Evolutionary conservation across 2,888 invertebrate genomes (phyloP), one percentile per base, ranked within the genome.

Genomic region (Tenodera sinensis): DNA sequence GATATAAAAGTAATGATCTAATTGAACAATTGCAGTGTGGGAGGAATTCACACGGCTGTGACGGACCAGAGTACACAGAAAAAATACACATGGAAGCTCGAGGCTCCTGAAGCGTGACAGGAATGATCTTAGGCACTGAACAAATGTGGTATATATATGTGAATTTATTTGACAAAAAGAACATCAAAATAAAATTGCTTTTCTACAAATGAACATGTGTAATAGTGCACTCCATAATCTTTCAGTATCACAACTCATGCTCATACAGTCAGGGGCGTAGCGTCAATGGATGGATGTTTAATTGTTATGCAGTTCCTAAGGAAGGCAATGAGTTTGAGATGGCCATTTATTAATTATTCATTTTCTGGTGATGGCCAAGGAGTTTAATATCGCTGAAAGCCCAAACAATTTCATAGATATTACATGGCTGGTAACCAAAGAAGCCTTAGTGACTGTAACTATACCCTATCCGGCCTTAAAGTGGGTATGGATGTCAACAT

Each of bases 21-120:
- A n/a, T 85, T 47, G 2, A 9, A 28, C 15, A 71, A 27, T 89
- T 89, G 7, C 88, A 90, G 89, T 82, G 83, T 89, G 30, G 90
- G 90, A 30, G 89, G 88, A 42, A 83, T 89, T 34, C 89, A 87
- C 28, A 34, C 88, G 84, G 85, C 85, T 27, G 81, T 90, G 47
- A 89, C 86, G 3, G 90, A 90, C 34, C 88, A 87, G 54, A 89
- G 85, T 54, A 85, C 87, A 34, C 89, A 89, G 87, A 89, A 88
- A 84, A 90, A 89, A 47, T 83, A 86, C 14, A 85, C 71, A 20
- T 89, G 84, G 86, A 90, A 89, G 54, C 88, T 89, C 28, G 89
- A 89, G n/a, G 85, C 83, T n/a, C 54, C 83, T 20, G 81, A 82
- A 28, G 28, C 54, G 27, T 87, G 82, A 82, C 81, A 71, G n/a